These are phyloP conservation scores for Thymallus thymallus DNA, from an alignment of 2,113 vertebrate species.

Conservation along the genomic window DNA sequence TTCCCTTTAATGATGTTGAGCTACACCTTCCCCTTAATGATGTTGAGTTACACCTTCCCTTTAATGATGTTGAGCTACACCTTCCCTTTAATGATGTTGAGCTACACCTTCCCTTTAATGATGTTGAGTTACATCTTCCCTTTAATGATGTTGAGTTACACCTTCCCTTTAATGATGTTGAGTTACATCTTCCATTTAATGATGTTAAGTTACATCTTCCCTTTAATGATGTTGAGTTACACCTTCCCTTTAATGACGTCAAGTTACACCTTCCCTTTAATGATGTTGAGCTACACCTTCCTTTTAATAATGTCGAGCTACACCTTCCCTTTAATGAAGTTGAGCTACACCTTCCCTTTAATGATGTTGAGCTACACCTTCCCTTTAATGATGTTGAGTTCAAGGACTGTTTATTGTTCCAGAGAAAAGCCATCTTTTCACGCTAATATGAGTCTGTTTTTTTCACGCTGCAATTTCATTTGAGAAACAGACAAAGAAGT, in stretches of 20 bases:
- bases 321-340: conserved; percentile 77
- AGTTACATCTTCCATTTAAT: conserved; percentile 78
- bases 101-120: conserved; percentile 78
- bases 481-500: conserved; percentile 72
- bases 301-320: conserved; percentile 75
- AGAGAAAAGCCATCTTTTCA: conserved; percentile 74
- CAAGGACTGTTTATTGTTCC: conserved; percentile 76
- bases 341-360: conserved; percentile 74
- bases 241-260: conserved; percentile 77
- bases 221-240: conserved; percentile 77
- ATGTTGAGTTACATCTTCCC: conserved; percentile 74
- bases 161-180: conserved; percentile 76
- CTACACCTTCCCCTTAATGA: conserved; percentile 78
- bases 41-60: conserved; percentile 74
- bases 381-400: conserved; percentile 76
- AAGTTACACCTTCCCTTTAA: conserved; percentile 77
- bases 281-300: conserved; percentile 75
- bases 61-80: conserved; percentile 76
- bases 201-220: conserved; percentile 75
- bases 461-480: conserved; percentile 63
- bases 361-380: conserved; percentile 76
- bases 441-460: conserved; percentile 68
- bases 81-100: conserved; percentile 76
- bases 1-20: conserved; percentile 76
- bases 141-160: conserved; percentile 77